Conservation (phyloP, 2,797 vertebrate species). For the Gambusia yucatana region DNA sequence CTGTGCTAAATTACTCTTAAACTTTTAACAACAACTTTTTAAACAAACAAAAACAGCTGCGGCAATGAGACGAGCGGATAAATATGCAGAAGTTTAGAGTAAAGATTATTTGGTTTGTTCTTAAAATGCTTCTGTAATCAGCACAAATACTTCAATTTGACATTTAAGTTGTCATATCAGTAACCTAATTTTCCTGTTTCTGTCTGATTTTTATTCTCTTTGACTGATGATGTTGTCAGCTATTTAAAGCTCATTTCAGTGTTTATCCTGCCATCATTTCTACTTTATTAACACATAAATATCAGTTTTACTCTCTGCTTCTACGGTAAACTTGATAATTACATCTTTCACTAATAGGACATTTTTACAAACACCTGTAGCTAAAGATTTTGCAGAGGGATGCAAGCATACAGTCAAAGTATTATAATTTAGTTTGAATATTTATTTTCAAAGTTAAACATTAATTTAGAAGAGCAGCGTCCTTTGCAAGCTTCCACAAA, state of each 20-base stretch:
- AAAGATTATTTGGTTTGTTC: background rate
- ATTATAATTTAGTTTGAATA: background rate
- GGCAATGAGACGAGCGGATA: background rate
- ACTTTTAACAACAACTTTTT: background rate
- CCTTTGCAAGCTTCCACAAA: background rate
- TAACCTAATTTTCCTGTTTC: background rate
- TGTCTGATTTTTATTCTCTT: background rate
- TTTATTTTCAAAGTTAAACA: background rate
- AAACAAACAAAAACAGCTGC: background rate
- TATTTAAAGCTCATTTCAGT: background rate
- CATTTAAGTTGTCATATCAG: background rate
- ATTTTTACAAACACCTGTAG: background rate
- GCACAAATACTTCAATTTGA: background rate
- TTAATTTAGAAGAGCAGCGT: background rate
- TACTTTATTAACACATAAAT: background rate
- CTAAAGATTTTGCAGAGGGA: background rate
- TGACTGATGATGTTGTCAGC: background rate
- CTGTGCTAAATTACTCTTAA: background rate
- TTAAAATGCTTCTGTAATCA: constrained; percentile 1
- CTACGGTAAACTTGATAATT: background rate
- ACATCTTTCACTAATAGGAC: background rate
- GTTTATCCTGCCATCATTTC: background rate
- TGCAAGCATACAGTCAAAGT: background rate
- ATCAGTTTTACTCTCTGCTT: background rate
- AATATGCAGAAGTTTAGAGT: background rate